These are phyloP conservation scores for Tolypeutes matacus DNA, from an alignment of 2,797 vertebrate species.

Conservation along the genomic window DNA sequence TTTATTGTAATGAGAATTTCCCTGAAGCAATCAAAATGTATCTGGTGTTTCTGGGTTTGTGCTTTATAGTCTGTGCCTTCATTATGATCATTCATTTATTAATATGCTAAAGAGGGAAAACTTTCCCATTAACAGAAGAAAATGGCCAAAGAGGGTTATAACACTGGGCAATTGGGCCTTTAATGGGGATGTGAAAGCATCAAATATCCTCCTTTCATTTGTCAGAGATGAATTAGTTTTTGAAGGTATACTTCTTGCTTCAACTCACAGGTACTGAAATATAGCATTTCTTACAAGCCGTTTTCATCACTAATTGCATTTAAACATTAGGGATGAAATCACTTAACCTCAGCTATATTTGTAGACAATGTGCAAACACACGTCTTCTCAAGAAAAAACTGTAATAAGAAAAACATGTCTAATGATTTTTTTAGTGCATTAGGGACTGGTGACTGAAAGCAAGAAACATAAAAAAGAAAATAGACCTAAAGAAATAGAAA, in stretches of 20 bases:
- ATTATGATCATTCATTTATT: constrained; percentile 74
- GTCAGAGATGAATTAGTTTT: constrained; percentile 27
- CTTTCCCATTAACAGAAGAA: constrained; percentile 69
- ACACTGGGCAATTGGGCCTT: constrained; percentile 61
- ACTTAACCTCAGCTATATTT: constrained; percentile 57
- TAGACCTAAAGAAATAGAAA: constrained; percentile 63
- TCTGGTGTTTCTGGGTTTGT: constrained; percentile 49
- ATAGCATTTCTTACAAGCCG: constrained; percentile 65
- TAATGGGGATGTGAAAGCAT: constrained; percentile 58
- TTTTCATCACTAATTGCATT: constrained; percentile 69
- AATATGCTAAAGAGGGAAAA: constrained; percentile 64
- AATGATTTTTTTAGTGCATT: constrained; percentile 61
- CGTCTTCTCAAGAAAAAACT: constrained; percentile 55
- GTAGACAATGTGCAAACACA: constrained; percentile 67
- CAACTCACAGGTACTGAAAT: constrained; percentile 69
- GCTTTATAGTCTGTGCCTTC: constrained; percentile 63
- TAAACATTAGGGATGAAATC: constrained; percentile 64
- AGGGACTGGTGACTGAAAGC: constrained; percentile 25
- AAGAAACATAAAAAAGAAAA: constrained; percentile 39
- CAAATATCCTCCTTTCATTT: constrained; percentile 55
- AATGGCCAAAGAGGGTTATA: background rate
- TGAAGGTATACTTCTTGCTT: constrained; percentile 45
- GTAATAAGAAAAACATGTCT: constrained; percentile 55
- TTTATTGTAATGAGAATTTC: constrained; percentile 49
- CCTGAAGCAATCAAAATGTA: constrained; percentile 64